These are phyloP conservation scores for Zeuzera pyrina DNA, from an alignment of 2,888 invertebrate species.

Conservation along the genomic window DNA sequence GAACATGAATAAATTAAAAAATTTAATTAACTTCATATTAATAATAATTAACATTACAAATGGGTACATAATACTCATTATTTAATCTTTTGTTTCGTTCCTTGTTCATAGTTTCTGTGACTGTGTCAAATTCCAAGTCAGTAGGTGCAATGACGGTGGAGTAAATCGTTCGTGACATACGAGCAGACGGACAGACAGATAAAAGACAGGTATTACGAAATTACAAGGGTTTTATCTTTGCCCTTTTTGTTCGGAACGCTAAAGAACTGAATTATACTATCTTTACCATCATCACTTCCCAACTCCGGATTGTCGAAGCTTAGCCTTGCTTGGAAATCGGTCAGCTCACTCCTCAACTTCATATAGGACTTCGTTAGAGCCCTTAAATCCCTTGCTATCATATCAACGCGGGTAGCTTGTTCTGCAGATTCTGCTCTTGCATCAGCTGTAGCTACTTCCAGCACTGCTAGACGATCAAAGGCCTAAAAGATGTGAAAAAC, in stretches of 20 bases:
- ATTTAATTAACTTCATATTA: no score
- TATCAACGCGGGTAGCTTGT: slow-evolving; percentile 37
- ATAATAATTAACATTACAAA: no score
- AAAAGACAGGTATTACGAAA: slow-evolving; percentile 2
- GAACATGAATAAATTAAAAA: no score
- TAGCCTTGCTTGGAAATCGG: slow-evolving; percentile 51
- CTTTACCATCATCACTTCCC: slow-evolving; percentile 55
- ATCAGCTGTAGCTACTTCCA: slow-evolving; percentile 68
- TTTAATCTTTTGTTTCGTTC: no score
- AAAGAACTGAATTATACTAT: no score
- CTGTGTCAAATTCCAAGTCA: no score
- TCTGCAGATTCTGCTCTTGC: slow-evolving; percentile 53
- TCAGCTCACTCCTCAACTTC: slow-evolving; percentile 51
- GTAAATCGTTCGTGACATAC: no score
- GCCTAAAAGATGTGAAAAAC: slow-evolving; percentile 31
- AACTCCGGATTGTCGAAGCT: slow-evolving; percentile 41
- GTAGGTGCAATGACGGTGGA: no score
- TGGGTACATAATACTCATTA: no score
- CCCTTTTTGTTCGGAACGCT: no score
- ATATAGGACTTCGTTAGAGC: slow-evolving; percentile 60
- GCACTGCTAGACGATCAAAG: slow-evolving; percentile 52
- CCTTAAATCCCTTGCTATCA: slow-evolving; percentile 44
- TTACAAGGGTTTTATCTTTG: not conserved
- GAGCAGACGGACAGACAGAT: no score
- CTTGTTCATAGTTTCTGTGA: no score